A percentile compares a stretch with the other conserved stretches of the same genome.
phyloP scores from a whole-genome alignment of 2,888 invertebrate genomes.

The Macrosoma leucophasiata region DNA sequence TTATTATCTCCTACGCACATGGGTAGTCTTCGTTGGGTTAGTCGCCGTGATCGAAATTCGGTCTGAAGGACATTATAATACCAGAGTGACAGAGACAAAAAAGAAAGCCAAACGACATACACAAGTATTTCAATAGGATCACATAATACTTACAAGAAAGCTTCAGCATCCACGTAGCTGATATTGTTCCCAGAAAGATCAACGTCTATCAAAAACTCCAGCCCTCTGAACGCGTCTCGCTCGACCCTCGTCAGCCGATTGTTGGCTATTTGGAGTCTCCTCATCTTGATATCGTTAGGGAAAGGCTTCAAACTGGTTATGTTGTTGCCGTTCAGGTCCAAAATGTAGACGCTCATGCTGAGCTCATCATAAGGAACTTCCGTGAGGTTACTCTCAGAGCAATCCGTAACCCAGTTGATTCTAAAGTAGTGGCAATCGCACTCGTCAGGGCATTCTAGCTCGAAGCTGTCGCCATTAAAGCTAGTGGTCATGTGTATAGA shows the following conservation, averaged over 20 bases:
- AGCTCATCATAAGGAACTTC: conserved; percentile 81
- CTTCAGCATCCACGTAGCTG: conserved; percentile 77
- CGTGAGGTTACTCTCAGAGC: conserved; percentile 83
- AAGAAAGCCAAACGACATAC: no score
- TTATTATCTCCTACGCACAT: no score
- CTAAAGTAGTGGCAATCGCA: conserved; percentile 86
- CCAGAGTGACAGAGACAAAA: no score
- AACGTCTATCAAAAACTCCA: conserved; percentile 81
- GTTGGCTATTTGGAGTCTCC: conserved; percentile 81
- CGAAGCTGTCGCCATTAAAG: conserved; percentile 79
- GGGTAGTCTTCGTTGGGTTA: no score
- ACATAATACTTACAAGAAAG: conserved; percentile 75
- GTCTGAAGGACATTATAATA: no score
- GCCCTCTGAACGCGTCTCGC: conserved; percentile 77
- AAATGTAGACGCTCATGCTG: conserved; percentile 80
- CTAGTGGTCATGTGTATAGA: conserved; percentile 40
- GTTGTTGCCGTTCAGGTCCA: conserved; percentile 82
- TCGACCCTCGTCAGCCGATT: conserved; percentile 77
- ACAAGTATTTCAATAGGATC: conserved; percentile 7
- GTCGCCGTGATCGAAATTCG: no score
- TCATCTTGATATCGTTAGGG: conserved; percentile 80
- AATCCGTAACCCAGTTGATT: conserved; percentile 86
- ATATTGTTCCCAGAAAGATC: conserved; percentile 82
- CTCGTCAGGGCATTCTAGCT: conserved; percentile 82
- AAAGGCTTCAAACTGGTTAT: conserved; percentile 77